These are phyloP conservation scores for Odontomyia ornata DNA, from an alignment of 2,888 invertebrate species.

Conservation along the genomic window DNA sequence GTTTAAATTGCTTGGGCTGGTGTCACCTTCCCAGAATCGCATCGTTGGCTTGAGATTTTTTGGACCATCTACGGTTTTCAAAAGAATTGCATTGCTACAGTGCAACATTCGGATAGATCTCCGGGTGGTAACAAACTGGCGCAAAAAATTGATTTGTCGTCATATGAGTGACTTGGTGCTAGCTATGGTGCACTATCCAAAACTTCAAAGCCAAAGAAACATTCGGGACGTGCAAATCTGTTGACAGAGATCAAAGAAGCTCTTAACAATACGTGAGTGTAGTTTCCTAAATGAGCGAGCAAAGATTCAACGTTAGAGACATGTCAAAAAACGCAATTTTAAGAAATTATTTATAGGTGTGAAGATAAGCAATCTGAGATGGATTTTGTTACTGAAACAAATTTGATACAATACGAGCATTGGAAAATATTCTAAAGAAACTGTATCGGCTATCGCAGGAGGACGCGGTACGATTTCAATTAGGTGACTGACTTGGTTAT, in stretches of 20 bases:
- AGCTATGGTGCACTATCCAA: conserved; percentile 96
- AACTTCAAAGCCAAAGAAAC: conserved; percentile 75
- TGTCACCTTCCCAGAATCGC: conserved; percentile 90
- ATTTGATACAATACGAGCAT: conserved; percentile 90
- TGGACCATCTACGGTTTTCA: conserved; percentile 68
- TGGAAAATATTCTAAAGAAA: conserved; percentile 92
- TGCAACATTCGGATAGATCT: conserved; percentile 76
- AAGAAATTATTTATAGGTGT: conserved; percentile 94
- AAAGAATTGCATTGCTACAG: conserved; percentile 64
- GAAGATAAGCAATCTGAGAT: conserved; percentile 98
- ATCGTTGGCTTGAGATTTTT: conserved; percentile 94
- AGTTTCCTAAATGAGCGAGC: conserved; percentile 96
- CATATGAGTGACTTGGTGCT: conserved; percentile 94
- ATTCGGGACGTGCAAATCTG: conserved; percentile 89
- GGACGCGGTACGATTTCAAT: conserved; percentile 83
- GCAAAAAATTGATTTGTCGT: conserved; percentile 91
- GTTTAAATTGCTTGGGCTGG: conserved; percentile 85
- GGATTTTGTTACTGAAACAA: conserved; percentile 97
- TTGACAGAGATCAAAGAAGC: conserved; percentile 96
- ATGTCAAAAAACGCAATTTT: conserved; percentile 95
- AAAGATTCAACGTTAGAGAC: conserved; percentile 99
- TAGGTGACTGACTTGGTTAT: conserved; percentile 94
- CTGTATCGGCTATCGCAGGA: conserved; percentile 87
- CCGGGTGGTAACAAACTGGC: conserved; percentile 88
- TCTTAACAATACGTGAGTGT: conserved; percentile 97